These are phyloP conservation scores for Ceramica pisi DNA, from an alignment of 2,888 invertebrate genomes.

Conservation along the genomic window DNA sequence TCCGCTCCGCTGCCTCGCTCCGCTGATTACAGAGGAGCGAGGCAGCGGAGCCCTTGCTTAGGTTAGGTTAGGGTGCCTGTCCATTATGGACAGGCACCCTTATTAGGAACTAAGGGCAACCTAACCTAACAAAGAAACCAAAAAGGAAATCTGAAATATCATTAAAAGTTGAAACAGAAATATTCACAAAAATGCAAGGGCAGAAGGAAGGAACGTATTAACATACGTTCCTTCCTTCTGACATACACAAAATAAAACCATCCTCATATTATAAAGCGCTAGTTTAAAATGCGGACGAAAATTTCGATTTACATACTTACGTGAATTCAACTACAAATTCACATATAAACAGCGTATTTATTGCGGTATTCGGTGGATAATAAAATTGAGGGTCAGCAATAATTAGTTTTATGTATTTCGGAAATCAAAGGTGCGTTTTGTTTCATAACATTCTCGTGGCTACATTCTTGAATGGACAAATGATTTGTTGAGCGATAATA, in stretches of 20 bases:
- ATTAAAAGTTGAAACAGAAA: neutral
- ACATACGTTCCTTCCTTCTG: too few relatives aligned
- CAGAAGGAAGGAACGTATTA: conserved; percentile 18
- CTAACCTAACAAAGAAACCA: neutral
- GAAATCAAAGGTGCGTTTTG: conserved; percentile 56
- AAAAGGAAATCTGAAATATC: neutral
- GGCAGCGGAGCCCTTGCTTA: too few relatives aligned
- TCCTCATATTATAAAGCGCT: conserved; percentile 13
- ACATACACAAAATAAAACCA: neutral
- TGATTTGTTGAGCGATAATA: conserved; percentile 62
- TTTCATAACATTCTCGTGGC: conserved; percentile 58
- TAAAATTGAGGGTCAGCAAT: conserved; percentile 56
- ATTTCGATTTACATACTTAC: neutral
- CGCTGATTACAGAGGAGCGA: too few relatives aligned
- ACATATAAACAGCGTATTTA: conserved; percentile 12
- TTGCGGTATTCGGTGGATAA: conserved; percentile 43
- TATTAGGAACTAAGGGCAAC: neutral
- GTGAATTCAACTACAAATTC: neutral
- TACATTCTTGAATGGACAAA: conserved; percentile 65
- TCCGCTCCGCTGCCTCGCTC: too few relatives aligned
- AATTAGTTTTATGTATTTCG: conserved; percentile 58
- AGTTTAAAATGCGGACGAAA: conserved; percentile 33
- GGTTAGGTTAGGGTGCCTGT: too few relatives aligned
- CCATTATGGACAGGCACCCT: too few relatives aligned
- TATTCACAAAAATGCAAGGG: conserved; percentile 6